A percentile compares a stretch with the other conserved stretches of the same genome.
These are phyloP conservation scores for Junonia oenone DNA, from an alignment of 2,888 invertebrate species.

Conservation along the genomic window DNA sequence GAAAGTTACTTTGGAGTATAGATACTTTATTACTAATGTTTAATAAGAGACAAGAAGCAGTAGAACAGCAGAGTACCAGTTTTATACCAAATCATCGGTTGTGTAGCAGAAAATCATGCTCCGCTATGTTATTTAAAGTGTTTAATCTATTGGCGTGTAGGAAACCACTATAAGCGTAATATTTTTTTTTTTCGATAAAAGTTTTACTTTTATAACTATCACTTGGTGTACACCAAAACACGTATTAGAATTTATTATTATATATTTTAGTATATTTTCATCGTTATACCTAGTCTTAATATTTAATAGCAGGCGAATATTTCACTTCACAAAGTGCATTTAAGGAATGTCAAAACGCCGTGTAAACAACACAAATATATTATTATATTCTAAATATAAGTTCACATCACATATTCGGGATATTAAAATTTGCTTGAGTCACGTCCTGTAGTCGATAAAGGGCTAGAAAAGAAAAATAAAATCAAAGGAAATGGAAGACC, in stretches of 20 bases:
- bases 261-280: constrained; percentile 41
- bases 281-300: constrained; percentile 50
- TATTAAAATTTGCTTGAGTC: constrained; percentile 76
- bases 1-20: constrained; percentile 77
- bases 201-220: constrained; percentile 45
- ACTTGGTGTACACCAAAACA: constrained; percentile 64
- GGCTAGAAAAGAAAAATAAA: constrained; percentile 22
- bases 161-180: constrained; percentile 62
- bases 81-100: constrained; percentile 30
- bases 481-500: constrained; percentile 35
- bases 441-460: constrained; percentile 38
- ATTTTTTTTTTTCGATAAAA: constrained; percentile 45
- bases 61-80: constrained; percentile 41
- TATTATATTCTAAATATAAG: constrained; percentile 40
- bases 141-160: constrained; percentile 54
- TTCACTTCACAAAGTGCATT: constrained; percentile 70
- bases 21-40: constrained; percentile 76
- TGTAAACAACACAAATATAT: constrained; percentile 34
- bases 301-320: constrained; percentile 62
- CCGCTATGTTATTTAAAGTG: constrained; percentile 43
- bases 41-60: constrained; percentile 67
- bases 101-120: constrained; percentile 55
- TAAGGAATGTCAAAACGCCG: constrained; percentile 45
- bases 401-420: constrained; percentile 54
- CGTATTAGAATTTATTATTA: constrained; percentile 41